Percentiles rank a stretch among this genome's conserved stretches.
phyloP scores from a whole-genome alignment of 1,140 invertebrate genomes.

The Rhagoletis zephyria region DNA sequence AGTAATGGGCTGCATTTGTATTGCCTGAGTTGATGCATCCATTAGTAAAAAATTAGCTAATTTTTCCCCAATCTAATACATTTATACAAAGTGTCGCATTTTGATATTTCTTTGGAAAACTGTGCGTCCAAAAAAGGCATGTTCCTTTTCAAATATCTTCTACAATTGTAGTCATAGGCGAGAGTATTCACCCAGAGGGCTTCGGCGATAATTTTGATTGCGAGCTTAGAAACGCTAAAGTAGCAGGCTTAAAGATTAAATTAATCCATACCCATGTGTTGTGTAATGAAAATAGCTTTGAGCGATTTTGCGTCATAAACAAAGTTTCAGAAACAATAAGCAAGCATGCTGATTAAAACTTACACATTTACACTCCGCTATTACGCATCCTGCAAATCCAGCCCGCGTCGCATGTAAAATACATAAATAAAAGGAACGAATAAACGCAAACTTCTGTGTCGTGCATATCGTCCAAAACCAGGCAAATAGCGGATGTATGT shows the following conservation, averaged over 20 bases:
- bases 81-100: background rate
- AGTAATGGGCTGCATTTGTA: too few species aligned
- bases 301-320: background rate
- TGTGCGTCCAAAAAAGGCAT: background rate
- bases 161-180: background rate
- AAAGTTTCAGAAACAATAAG: background rate
- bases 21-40: too few species aligned
- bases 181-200: background rate
- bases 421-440: background rate
- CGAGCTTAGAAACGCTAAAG: background rate
- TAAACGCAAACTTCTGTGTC: background rate
- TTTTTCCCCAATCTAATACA: too few species aligned
- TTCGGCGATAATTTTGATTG: conserved; percentile 31
- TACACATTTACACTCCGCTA: background rate
- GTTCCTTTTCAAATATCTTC: background rate
- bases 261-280: background rate
- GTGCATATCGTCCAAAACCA: conserved; percentile 22
- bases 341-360: background rate
- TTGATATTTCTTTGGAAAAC: conserved; percentile 4
- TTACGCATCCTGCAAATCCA: background rate
- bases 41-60: too few species aligned
- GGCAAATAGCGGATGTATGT: background rate
- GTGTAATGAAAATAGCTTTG: background rate
- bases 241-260: background rate
- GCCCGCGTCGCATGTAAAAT: background rate